Conservation (phyloP, 2,888 invertebrate species). For the Drosophila setosimentum region DNA sequence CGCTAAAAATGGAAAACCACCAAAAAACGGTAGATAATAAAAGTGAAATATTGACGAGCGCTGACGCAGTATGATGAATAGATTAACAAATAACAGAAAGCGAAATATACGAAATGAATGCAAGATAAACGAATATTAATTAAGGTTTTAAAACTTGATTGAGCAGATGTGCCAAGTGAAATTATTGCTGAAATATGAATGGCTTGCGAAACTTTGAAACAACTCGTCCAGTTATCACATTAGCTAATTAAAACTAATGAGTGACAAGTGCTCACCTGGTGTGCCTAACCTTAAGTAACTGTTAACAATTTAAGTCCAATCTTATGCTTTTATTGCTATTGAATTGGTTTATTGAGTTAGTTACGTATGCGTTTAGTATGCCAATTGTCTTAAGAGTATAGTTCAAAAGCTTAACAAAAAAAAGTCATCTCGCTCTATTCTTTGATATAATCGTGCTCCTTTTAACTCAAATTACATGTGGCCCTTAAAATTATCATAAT, state of each 20-base stretch:
- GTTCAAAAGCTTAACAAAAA: too few species aligned
- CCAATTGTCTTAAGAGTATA: not conserved
- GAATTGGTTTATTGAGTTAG: not conserved
- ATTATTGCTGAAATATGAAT: conserved; percentile 33
- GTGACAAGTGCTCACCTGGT: not conserved
- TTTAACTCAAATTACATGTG: conserved; percentile 28
- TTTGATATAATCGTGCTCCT: conserved; percentile 19
- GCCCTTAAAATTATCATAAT: conserved; percentile 24
- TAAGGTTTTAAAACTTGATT: conserved; percentile 41
- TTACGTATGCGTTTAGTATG: too few species aligned
- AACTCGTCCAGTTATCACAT: conserved; percentile 22
- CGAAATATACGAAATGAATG: not conserved
- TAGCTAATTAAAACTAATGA: conserved; percentile 34
- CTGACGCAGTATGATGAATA: conserved; percentile 43
- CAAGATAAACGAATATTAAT: conserved; percentile 46
- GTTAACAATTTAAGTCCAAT: conserved; percentile 11
- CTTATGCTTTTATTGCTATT: conserved; percentile 15
- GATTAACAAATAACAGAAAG: conserved; percentile 25
- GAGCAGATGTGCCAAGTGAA: conserved; percentile 34
- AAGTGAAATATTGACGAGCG: conserved; percentile 22
- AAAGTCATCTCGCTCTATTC: not conserved
- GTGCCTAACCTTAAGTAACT: conserved; percentile 3
- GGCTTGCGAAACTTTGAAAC: conserved; percentile 29
- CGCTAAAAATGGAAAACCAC: conserved; percentile 1
- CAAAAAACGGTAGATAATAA: conserved; percentile 16